phyloP scores from a whole-genome alignment of 2,797 vertebrate genomes.

The Pseudochromis fuscus region DNA sequence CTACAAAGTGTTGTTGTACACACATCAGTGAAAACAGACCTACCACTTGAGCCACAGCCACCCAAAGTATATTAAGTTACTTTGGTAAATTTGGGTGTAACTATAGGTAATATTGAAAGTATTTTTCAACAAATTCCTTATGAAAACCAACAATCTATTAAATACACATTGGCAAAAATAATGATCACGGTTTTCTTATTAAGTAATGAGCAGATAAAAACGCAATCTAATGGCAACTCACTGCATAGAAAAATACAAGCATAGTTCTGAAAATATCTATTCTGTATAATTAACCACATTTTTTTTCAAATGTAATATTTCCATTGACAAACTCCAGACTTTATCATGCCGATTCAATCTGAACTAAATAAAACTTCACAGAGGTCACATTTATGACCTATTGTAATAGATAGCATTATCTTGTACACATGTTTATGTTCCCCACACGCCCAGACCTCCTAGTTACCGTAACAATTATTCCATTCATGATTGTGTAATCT shows the following conservation, averaged over 20 bases:
- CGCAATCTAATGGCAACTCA: not conserved
- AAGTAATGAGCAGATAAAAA: not conserved
- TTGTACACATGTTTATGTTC: constrained; percentile 5
- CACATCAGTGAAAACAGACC: no score
- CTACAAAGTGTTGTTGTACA: no score
- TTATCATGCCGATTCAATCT: not conserved
- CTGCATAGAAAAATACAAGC: not conserved
- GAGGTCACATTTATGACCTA: constrained; percentile 20
- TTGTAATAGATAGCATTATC: constrained; percentile 1
- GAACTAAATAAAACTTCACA: not conserved
- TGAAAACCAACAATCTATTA: no score
- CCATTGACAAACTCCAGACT: not conserved
- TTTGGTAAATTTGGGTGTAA: no score
- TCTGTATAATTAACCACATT: not conserved
- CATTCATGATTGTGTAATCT: constrained; percentile 14
- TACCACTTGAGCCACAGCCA: no score
- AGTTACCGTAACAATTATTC: constrained; percentile 4
- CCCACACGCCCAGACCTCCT: not conserved
- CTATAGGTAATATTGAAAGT: no score
- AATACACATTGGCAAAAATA: no score
- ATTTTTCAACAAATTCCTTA: no score
- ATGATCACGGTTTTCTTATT: no score
- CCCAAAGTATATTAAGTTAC: no score
- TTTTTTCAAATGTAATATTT: constrained; percentile 1
- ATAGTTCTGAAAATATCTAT: not conserved